A percentile compares a stretch with the other conserved stretches of the same genome.
phyloP scores from a whole-genome alignment of 2,797 vertebrate species.

The Tamandua tetradactyla region DNA sequence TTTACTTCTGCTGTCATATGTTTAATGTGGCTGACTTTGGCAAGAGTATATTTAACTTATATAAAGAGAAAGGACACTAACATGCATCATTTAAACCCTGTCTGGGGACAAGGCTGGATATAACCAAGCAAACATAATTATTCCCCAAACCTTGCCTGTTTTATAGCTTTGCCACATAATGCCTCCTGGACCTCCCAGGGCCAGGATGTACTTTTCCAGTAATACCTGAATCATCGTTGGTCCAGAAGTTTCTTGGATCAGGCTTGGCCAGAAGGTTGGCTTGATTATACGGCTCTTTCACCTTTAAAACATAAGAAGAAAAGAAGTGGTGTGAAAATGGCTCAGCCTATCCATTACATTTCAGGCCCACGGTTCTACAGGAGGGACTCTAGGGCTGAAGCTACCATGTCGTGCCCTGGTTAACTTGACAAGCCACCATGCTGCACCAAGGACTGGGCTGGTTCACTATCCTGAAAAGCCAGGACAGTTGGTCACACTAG shows the following conservation, averaged over 20 bases:
- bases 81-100: no score
- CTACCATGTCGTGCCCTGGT: background rate
- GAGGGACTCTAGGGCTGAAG: background rate
- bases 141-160: background rate
- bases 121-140: background rate
- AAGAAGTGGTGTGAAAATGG: constrained; percentile 36
- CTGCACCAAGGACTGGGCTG: background rate
- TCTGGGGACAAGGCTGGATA: background rate
- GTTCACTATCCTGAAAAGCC: background rate
- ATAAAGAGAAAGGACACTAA: background rate
- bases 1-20: background rate
- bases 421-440: background rate
- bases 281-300: constrained; percentile 83
- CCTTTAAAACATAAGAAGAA: constrained; percentile 83
- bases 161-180: background rate
- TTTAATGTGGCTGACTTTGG: background rate
- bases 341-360: background rate
- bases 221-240: constrained; percentile 84
- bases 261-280: constrained; percentile 77
- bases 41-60: constrained; percentile 2
- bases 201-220: background rate
- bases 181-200: accelerated
- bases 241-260: constrained; percentile 84
- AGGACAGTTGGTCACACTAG: background rate
- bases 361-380: background rate